These are phyloP conservation scores for human DNA, from an alignment of 2,113 vertebrate genomes.

Conservation along the genomic window GRCh38 chr5:165649001-165649500, in stretches of 20 bases:
- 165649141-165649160: slow-evolving; percentile 75
- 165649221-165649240: slow-evolving; percentile 69
- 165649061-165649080: slow-evolving; percentile 67
- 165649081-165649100: slow-evolving; percentile 73
- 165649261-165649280: not conserved
- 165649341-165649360: slow-evolving; percentile 12
- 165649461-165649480: not conserved
- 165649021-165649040: slow-evolving; percentile 76
- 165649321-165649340: slow-evolving; percentile 29
- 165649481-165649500: not conserved
- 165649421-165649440: not conserved
- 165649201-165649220: slow-evolving; percentile 31
- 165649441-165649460: not conserved
- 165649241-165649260: slow-evolving; percentile 7
- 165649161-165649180: slow-evolving; percentile 71
- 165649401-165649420: not conserved
- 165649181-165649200: slow-evolving; percentile 76
- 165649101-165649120: slow-evolving; percentile 76
- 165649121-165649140: slow-evolving; percentile 73
- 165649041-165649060: slow-evolving; percentile 59
- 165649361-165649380: not conserved
- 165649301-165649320: not conserved
- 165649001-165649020: slow-evolving; percentile 8
- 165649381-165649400: not conserved
- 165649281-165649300: slow-evolving; percentile 6